Conservation (phyloP, 2,113 vertebrate genomes). For the Alaudala cheleensis region DNA sequence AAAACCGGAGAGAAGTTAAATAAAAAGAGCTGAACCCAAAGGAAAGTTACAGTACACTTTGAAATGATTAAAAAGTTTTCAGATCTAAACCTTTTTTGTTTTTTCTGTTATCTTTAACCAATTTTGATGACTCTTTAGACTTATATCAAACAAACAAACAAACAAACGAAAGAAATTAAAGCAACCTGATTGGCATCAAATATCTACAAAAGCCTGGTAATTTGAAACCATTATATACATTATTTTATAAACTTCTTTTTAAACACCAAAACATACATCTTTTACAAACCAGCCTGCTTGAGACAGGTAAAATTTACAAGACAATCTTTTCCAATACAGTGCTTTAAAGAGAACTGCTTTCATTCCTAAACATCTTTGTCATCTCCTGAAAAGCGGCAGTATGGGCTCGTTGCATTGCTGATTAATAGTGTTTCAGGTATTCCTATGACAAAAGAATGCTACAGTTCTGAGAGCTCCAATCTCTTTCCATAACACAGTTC, state of each 20-base stretch:
- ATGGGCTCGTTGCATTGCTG: constrained; percentile 66
- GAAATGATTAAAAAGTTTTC: constrained; percentile 66
- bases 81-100: constrained; percentile 47
- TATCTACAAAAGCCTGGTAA: constrained; percentile 90
- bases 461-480: constrained; percentile 61
- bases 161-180: constrained; percentile 71
- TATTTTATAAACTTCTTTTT: constrained; percentile 84
- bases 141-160: constrained; percentile 52
- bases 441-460: constrained; percentile 59
- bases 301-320: constrained; percentile 81
- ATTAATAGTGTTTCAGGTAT: constrained; percentile 58
- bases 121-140: constrained; percentile 52
- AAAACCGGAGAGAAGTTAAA: constrained; percentile 66
- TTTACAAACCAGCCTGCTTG: constrained; percentile 83
- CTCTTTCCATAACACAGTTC: constrained; percentile 56
- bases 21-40: constrained; percentile 62
- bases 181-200: constrained; percentile 80
- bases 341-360: constrained; percentile 77
- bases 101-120: constrained; percentile 39
- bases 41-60: constrained; percentile 65
- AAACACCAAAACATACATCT: constrained; percentile 87
- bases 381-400: constrained; percentile 73
- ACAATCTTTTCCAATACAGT: constrained; percentile 80
- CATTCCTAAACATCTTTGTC: constrained; percentile 64
- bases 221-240: constrained; percentile 91